Percentiles rank a stretch among this genome's conserved stretches.
These are phyloP conservation scores for Phyllostomus hastatus DNA, from an alignment of 2,113 vertebrate genomes.

Conservation along the genomic window DNA sequence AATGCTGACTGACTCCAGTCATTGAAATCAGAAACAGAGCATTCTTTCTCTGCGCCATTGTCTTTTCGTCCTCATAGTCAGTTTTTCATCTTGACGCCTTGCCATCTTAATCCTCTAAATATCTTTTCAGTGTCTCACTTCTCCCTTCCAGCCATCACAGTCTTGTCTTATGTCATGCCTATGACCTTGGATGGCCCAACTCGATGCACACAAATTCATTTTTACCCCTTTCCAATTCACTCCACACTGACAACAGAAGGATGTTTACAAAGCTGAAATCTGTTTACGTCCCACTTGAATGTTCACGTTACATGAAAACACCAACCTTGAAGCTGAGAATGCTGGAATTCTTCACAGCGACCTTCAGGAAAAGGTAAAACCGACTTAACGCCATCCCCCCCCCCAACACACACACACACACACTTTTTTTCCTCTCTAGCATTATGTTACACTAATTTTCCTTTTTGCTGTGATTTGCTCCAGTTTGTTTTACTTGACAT, in stretches of 20 bases:
- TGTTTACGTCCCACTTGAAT: neutral
- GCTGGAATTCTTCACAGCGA: neutral
- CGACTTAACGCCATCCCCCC: no score
- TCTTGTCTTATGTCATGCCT: neutral
- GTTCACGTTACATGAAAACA: neutral
- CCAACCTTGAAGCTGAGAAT: neutral
- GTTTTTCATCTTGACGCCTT: neutral
- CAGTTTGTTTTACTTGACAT: neutral
- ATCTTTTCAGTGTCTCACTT: neutral
- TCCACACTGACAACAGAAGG: neutral
- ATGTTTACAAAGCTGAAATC: neutral
- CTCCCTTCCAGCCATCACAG: neutral
- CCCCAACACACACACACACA: no score
- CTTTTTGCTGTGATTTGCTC: neutral
- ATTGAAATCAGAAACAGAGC: neutral
- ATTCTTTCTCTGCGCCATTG: neutral
- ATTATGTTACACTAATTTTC: neutral
- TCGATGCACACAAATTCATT: neutral
- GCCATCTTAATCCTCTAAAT: neutral
- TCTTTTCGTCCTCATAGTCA: neutral
- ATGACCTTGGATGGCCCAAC: neutral
- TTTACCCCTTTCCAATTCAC: neutral
- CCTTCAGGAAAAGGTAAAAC: neutral
- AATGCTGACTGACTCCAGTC: neutral
- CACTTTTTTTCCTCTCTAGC: neutral